phyloP scores from a whole-genome alignment of 2,797 vertebrate species.

The Pseudotriccus pelzelni region DNA sequence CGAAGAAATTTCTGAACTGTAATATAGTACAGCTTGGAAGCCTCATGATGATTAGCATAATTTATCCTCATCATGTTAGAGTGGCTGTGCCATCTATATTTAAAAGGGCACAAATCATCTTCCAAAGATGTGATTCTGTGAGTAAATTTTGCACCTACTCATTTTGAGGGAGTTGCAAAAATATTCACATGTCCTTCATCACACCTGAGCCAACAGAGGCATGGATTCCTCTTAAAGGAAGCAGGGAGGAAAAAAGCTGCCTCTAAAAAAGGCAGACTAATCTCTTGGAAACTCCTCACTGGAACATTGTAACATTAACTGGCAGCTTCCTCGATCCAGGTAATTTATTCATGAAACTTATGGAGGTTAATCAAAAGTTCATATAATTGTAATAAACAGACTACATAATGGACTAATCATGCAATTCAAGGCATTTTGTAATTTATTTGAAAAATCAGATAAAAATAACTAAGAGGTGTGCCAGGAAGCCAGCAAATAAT shows the following conservation, averaged over 20 bases:
- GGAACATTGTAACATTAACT: constrained; percentile 56
- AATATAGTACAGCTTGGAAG: neutral
- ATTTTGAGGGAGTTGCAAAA: neutral
- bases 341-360: constrained; percentile 77
- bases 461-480: constrained; percentile 76
- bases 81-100: neutral
- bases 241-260: constrained; percentile 2
- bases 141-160: constrained; percentile 39
- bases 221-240: neutral
- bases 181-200: neutral
- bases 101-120: constrained; percentile 28
- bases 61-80: constrained; percentile 15
- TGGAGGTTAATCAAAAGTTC: constrained; percentile 73
- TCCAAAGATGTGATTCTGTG: neutral
- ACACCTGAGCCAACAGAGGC: neutral
- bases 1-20: neutral
- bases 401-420: constrained; percentile 75
- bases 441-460: constrained; percentile 77
- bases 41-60: neutral
- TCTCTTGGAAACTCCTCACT: constrained; percentile 61
- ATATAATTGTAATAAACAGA: constrained; percentile 76
- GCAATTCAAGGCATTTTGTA: constrained; percentile 74
- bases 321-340: constrained; percentile 69
- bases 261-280: constrained; percentile 53
- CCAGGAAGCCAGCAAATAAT: constrained; percentile 74